phyloP scores from a whole-genome alignment of 2,888 invertebrate genomes.

The Seira musarum region DNA sequence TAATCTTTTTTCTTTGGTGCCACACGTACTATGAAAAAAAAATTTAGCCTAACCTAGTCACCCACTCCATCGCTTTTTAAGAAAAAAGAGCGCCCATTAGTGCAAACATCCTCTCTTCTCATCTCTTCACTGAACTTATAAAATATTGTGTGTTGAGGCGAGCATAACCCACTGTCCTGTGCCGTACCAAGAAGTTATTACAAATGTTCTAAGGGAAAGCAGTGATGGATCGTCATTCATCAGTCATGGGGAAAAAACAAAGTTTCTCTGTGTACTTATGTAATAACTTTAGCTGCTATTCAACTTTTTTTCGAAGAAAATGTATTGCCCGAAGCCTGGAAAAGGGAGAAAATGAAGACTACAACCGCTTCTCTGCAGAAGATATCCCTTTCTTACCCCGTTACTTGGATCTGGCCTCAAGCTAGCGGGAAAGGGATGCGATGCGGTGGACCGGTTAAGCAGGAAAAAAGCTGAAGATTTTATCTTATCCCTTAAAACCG shows the following conservation, averaged over 20 bases:
- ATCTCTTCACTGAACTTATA: neutral
- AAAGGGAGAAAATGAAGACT: neutral
- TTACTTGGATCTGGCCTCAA: too few species aligned
- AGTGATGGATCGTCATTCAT: slow-evolving; percentile 47
- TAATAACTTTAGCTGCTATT: neutral
- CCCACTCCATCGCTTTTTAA: neutral
- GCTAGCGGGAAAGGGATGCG: too few species aligned
- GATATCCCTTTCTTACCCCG: neutral
- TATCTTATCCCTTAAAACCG: neutral
- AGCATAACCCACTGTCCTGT: neutral
- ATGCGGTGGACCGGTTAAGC: neutral
- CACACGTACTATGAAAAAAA: neutral
- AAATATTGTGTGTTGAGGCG: neutral
- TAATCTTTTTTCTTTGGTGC: neutral
- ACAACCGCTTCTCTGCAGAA: neutral
- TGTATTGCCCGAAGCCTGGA: neutral
- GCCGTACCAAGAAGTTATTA: slow-evolving; percentile 11
- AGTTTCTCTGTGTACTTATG: slow-evolving; percentile 10
- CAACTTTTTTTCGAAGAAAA: neutral
- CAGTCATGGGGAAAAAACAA: slow-evolving; percentile 29
- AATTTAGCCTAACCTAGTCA: too few species aligned
- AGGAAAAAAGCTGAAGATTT: neutral
- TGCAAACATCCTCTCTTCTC: too few species aligned
- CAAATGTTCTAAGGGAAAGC: slow-evolving; percentile 14
- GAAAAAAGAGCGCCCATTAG: too few species aligned